Evolutionary conservation across 1,140 invertebrate species (phyloP), one percentile per base, ranked within the genome.

Genomic region (Antheraea pernyi): DNA sequence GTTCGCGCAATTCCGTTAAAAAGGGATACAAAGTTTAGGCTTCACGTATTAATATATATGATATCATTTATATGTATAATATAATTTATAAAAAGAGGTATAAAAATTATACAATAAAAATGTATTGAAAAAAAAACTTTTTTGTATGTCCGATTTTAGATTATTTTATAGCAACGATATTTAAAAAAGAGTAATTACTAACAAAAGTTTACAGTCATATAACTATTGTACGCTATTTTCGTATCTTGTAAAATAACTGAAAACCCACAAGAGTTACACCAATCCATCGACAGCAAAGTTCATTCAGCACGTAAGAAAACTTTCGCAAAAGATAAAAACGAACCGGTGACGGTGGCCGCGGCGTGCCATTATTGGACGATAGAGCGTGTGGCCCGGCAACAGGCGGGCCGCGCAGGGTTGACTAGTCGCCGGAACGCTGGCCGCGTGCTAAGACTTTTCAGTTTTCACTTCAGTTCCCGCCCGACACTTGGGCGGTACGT

Each of bases 321-420:
- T 62, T 19, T 67, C 53, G 19, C 19, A 48, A 67, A 68, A 65
- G 16, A 68, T 74, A 71, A 65, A 81, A 77, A 78, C 65, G 75
- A 77, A 78, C 73, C 70, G 59, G 72, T 74, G 75, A 77, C 72
- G 66, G 70, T 72, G 65, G 67, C 62, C 71, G 67, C 42, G 64
- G 59, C 73, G 72, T 80, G 74, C 76, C 74, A 78, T 81, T 74
- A 74, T 76, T 76, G 77, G 75, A 74, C 65, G 75, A 74, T 19
- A 48, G 65, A 69, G 59, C 19, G 19, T 68, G 72, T 79, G 65
- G 72, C 81, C 83, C 83, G 77, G 84, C 83, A 88, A 85, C 84
- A 84, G 80, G 82, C 83, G 71, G 67, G 70, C 67, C 64, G 79
- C 76, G 76, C 81, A 78, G 74, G 71, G 70, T 68, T 60, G 71